Evolutionary conservation across 2,797 vertebrate species (phyloP), one percentile per base, ranked within the genome.

Genomic region (Gobio occitaniae): DNA sequence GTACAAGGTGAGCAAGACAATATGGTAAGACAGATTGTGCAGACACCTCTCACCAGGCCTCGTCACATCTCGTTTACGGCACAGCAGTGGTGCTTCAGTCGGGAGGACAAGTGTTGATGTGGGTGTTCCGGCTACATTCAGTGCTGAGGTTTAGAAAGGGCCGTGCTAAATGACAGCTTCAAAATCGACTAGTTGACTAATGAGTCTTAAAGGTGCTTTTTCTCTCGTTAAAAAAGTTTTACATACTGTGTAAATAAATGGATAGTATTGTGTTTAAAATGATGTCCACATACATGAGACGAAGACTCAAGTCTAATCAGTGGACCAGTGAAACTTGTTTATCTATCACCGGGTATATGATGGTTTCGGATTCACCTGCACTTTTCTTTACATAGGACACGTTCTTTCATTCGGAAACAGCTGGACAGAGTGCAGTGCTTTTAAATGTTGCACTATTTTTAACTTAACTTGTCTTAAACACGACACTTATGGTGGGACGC

Each of bases 61-160:
- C 91, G 87, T 93, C 90, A 93, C 91, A 91, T 94, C 93, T 94
- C 88, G 93, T 95, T 94, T 95, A 90, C 93, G 89, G 91, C 94
- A 87, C 93, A 92, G 94, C 66, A 44, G 87, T 87, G 91, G 93
- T 82, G 84, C 88, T 91, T 38, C n/a, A 87, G 84, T 86, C 84
- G 36, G 88, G 83, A 90, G 88, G 84, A 84, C 87, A 91, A 91
- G 72, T 54, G 82, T 76, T 15, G 32, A 19, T 11, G 72, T 77
- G 48, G 82, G 85, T 61, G 89, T 90, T 88, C 89, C 90, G 91
- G 82, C 50, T 87, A 90, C 88, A 80, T 87, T 89, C 86, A 50
- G 86, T 91, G 91, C 91, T 47, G 92, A 91, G 90, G 32, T 90
- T 89, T 88, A 85, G 90, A 93, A 90, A 85, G 13, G 54, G 36